phyloP scores from a whole-genome alignment of 2,113 vertebrate species.

The Henicopernis longicauda region DNA sequence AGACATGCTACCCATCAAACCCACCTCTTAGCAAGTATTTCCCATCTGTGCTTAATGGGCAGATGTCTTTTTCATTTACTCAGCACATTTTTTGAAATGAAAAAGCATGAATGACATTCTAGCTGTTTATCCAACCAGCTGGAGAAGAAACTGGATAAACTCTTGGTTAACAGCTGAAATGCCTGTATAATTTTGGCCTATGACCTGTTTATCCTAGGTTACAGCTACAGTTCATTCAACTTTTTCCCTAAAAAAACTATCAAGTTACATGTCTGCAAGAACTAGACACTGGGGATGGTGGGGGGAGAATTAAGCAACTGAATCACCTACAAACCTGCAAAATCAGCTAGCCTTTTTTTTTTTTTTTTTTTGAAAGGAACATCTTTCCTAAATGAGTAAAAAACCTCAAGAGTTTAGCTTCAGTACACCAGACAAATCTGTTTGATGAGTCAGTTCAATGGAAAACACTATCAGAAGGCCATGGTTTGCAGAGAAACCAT shows the following conservation, averaged over 20 bases:
- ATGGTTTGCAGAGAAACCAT: background rate
- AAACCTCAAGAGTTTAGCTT: background rate
- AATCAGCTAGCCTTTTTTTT: background rate
- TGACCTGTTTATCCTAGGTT: background rate
- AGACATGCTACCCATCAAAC: background rate
- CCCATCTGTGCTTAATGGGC: constrained; percentile 34
- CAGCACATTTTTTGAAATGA: constrained; percentile 31
- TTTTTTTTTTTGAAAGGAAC: background rate
- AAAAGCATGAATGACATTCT: constrained; percentile 29
- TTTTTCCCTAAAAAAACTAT: background rate
- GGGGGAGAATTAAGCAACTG: background rate
- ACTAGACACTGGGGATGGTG: background rate
- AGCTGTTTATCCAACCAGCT: constrained; percentile 16
- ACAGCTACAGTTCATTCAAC: background rate
- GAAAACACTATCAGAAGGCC: background rate
- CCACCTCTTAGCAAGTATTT: constrained; percentile 41
- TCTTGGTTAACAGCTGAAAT: constrained; percentile 26
- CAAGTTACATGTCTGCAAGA: background rate
- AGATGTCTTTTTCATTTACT: constrained; percentile 37
- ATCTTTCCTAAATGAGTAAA: background rate
- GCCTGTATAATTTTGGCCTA: background rate
- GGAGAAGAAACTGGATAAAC: constrained; percentile 16
- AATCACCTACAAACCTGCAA: background rate
- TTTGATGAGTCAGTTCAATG: background rate
- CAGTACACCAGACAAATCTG: background rate